Conservation (phyloP, 2,113 vertebrate species). For the Indri indri region DNA sequence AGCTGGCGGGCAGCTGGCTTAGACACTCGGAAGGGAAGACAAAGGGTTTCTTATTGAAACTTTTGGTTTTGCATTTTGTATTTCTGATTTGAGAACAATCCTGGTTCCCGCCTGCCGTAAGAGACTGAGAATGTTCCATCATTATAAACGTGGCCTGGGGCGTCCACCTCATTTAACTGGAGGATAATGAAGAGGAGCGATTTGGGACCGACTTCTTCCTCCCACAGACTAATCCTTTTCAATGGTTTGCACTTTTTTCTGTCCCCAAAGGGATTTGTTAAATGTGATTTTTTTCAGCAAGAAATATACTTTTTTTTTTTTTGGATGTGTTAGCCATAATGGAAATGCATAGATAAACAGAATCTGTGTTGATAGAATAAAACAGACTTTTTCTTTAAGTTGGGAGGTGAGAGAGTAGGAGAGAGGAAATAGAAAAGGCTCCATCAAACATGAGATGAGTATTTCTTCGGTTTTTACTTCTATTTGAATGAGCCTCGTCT, state of each 20-base stretch:
- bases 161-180: neutral
- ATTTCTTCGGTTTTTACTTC: neutral
- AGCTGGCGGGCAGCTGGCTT: neutral
- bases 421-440: neutral
- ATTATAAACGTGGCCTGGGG: neutral
- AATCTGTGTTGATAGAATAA: conserved; percentile 12
- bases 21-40: neutral
- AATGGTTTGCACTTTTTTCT: conserved; percentile 22
- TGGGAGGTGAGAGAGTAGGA: neutral
- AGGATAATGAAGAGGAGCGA: neutral
- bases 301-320: neutral
- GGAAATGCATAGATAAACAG: conserved; percentile 39
- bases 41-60: neutral
- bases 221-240: conserved; percentile 40
- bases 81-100: neutral
- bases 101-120: neutral
- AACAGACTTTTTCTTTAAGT: neutral
- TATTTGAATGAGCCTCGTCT: neutral
- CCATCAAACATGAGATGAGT: neutral
- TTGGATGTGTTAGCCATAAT: neutral
- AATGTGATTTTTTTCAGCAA: conserved; percentile 30
- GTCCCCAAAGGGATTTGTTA: conserved; percentile 41
- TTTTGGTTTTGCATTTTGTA: neutral
- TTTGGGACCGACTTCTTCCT: neutral
- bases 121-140: neutral